Evolutionary conservation across 2,113 vertebrate genomes (phyloP).

Genomic region (Trogon surrucura): DNA sequence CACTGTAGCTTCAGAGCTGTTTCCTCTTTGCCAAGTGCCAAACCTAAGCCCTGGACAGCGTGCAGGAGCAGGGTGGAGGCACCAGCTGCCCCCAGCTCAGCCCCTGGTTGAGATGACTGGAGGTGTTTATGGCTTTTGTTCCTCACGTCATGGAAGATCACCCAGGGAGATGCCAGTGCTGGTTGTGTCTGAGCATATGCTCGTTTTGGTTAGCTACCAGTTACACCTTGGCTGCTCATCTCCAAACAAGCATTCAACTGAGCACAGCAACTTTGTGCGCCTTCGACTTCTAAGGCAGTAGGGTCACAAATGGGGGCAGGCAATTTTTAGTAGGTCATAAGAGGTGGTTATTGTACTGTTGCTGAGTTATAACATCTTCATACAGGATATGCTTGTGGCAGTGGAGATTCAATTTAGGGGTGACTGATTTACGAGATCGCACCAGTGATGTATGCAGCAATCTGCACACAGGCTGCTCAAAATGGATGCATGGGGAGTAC

Average conservation of each 20-base stretch:
- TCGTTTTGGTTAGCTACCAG: neutral
- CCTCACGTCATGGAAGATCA: neutral
- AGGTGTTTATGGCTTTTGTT: fast-evolving
- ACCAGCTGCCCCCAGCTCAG: neutral
- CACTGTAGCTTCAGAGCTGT: neutral
- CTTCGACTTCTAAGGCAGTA: neutral
- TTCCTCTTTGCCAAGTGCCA: neutral
- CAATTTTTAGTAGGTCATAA: conserved; percentile 56
- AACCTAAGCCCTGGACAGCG: fast-evolving
- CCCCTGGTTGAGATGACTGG: neutral
- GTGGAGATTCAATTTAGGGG: conserved; percentile 47
- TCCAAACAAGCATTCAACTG: neutral
- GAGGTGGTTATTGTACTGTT: conserved; percentile 36
- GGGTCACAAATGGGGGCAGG: neutral
- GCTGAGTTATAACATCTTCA: conserved; percentile 52
- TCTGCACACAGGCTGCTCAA: conserved; percentile 11
- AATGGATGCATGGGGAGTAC: conserved; percentile 53
- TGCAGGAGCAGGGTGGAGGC: neutral
- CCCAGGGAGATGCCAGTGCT: neutral
- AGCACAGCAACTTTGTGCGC: neutral
- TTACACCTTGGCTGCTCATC: neutral
- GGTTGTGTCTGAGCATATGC: neutral
- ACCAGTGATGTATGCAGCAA: conserved; percentile 40
- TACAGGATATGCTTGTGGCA: conserved; percentile 40
- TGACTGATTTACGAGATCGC: conserved; percentile 47